A percentile compares a stretch with the other conserved stretches of the same genome.
Evolutionary conservation across 2,797 vertebrate genomes (phyloP).

Genomic region (Chelonia mydas): DNA sequence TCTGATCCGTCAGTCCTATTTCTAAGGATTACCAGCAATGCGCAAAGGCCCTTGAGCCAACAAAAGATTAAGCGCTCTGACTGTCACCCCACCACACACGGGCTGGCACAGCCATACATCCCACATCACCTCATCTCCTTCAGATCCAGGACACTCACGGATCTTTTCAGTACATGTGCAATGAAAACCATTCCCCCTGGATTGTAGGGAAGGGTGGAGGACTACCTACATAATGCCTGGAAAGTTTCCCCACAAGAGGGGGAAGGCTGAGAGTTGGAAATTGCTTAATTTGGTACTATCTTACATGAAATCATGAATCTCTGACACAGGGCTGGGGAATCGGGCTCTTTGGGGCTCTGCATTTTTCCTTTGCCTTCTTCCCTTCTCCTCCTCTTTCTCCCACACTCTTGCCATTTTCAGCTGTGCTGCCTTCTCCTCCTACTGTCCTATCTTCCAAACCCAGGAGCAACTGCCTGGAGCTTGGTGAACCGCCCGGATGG

Average conservation of each 20-base stretch:
- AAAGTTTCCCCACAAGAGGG: neutral
- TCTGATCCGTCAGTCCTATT: neutral
- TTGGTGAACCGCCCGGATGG: neutral
- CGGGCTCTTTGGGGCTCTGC: neutral
- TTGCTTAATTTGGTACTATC: neutral
- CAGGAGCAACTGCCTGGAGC: neutral
- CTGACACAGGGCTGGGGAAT: neutral
- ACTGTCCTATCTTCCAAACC: neutral
- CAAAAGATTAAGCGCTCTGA: neutral
- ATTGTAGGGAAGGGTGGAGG: neutral
- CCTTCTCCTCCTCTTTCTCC: neutral
- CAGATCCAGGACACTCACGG: neutral
- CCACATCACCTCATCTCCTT: neutral
- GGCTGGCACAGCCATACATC: neutral
- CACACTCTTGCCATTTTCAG: constrained; percentile 6
- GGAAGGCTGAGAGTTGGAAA: constrained; percentile 13
- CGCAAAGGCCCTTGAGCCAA: neutral
- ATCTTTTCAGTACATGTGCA: neutral
- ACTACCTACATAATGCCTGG: neutral
- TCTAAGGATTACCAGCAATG: neutral
- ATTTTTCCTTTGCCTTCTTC: neutral
- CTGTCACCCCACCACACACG: neutral
- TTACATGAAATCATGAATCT: neutral
- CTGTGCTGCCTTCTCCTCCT: neutral
- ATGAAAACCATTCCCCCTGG: neutral